Conservation (phyloP, 53 echinoderm and acorn worm species). For the Temnopleurus reevesii region DNA sequence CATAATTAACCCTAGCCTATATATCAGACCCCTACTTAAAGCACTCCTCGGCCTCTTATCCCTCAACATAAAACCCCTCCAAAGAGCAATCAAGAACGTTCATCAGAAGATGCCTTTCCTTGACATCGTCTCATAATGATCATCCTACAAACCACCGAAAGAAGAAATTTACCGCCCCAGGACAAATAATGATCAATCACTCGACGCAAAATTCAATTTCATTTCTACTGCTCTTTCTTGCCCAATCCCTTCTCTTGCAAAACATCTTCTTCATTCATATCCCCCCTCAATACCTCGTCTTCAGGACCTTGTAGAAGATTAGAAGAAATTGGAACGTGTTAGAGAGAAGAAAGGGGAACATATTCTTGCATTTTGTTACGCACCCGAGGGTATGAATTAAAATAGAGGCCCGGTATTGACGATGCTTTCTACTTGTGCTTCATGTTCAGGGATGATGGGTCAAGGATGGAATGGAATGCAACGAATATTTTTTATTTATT, state of each 20-base stretch:
- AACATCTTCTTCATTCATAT: background rate
- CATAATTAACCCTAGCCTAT: background rate
- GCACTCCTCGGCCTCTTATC: background rate
- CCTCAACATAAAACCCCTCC: slow-evolving; percentile 19
- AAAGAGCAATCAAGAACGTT: slow-evolving; percentile 8
- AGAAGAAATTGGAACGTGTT: slow-evolving; percentile 9
- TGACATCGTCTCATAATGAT: slow-evolving; percentile 28
- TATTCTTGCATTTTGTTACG: slow-evolving; percentile 24
- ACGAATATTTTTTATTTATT: too few species aligned
- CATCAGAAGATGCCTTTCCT: background rate
- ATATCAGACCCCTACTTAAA: background rate
- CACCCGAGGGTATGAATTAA: background rate
- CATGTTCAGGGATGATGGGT: background rate
- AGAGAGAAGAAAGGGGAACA: slow-evolving; percentile 23
- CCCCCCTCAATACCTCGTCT: background rate
- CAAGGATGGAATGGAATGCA: background rate
- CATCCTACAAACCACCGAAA: background rate
- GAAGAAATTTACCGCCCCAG: background rate
- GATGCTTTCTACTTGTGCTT: background rate
- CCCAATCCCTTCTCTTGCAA: background rate
- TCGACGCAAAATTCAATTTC: slow-evolving; percentile 33
- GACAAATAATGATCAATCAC: slow-evolving; percentile 37
- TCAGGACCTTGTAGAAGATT: background rate
- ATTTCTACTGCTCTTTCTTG: slow-evolving; percentile 4
- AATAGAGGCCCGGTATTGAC: slow-evolving; percentile 11